These are phyloP conservation scores for Neosilurus mollespiculum DNA, from an alignment of 2,797 vertebrate species.

Conservation along the genomic window DNA sequence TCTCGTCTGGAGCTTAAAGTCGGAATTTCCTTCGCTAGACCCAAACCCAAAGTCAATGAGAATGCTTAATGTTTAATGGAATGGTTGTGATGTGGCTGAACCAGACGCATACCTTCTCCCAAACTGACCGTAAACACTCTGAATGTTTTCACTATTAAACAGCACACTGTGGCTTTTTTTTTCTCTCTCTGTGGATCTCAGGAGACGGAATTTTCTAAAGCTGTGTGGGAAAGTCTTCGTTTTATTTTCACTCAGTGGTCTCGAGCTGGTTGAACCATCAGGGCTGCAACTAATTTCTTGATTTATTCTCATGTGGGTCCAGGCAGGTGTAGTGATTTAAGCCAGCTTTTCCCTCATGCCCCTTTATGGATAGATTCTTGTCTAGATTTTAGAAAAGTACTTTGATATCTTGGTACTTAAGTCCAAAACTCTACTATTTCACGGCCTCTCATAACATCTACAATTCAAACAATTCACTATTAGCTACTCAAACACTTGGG, in stretches of 20 bases:
- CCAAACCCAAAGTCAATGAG: neutral
- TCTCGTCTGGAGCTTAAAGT: neutral
- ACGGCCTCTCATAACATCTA: neutral
- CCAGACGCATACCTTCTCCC: neutral
- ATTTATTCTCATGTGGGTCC: neutral
- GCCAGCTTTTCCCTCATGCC: neutral
- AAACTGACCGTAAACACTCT: constrained; percentile 6
- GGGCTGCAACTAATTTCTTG: neutral
- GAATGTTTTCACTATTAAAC: constrained; percentile 10
- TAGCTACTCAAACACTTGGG: neutral
- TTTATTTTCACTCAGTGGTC: constrained; percentile 22
- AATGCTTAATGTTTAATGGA: neutral
- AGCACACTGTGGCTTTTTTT: neutral
- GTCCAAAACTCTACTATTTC: neutral
- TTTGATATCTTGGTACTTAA: neutral
- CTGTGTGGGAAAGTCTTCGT: constrained; percentile 40
- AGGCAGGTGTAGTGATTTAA: constrained; percentile 2
- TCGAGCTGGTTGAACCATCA: neutral
- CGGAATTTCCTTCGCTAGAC: neutral
- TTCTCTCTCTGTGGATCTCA: constrained; percentile 5
- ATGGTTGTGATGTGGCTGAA: constrained; percentile 16
- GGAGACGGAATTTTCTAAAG: constrained; percentile 7
- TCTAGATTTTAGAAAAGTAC: neutral
- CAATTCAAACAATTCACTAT: neutral
- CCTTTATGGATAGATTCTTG: neutral